Base-by-base conservation (phyloP, 1,140 invertebrate genomes). In the Drosophila tani region DNA sequence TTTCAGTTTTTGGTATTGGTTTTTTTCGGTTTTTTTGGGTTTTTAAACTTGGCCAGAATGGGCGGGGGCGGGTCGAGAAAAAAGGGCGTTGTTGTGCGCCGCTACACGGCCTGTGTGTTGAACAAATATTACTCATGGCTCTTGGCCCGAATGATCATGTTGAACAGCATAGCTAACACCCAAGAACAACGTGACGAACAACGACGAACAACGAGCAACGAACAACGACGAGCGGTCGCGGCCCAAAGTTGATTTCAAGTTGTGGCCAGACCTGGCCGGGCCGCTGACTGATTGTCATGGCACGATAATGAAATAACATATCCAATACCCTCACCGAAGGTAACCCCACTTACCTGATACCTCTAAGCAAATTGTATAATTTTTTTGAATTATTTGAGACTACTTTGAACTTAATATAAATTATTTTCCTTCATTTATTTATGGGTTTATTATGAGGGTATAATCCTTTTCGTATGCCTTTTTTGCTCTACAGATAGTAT, bases 121-220 rank as follows among this genome's bases (percentile, higher is more conserved):
- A 81, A 88, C 84, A 88, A 87, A 87, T 87, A 87, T 87, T 87
- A 87, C 84, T 87, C 84, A 87, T 88, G 77, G 53, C 69, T 71
- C 67, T 71, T 65, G 82, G 75, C 70, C 69, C 56, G 73, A 67
- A 70, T 50, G 77, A 75, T 75, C 84, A 84, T 87, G 81, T 84
- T 58, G 66, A 81, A 87, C 84, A 87, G 84, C 84, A 88, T 87
- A 78, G 84, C 84, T 88, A 87, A 87, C 84, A 87, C 84, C 81
- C 77, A 75, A 75, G 68, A 85, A 84, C 77, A 87, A 87, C 77
- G 84, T 87, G 84, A 88, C 84, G 80, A 82, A 78, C 79, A 69
- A 41, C 69, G 46, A 62, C 46, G 21, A 67, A 45, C 59, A 43
- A n/a, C 21, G 38, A 32, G 43, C 60, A 27, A n/a, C 47, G n/a